phyloP scores from a whole-genome alignment of 1,140 invertebrate genomes.

The Pseudomyrmex concolor region DNA sequence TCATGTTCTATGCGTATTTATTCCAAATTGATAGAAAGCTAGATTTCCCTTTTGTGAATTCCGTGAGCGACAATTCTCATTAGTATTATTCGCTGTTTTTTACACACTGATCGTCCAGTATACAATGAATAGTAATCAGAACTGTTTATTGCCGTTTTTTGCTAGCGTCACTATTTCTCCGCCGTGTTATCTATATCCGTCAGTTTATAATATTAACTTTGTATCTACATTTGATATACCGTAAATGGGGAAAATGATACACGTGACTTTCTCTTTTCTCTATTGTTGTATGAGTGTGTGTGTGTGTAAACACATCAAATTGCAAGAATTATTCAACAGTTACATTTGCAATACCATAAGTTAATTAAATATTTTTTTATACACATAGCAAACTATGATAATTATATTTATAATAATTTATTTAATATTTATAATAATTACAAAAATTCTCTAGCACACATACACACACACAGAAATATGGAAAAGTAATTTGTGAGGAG shows the following conservation, averaged over 20 bases:
- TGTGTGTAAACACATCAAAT: background rate
- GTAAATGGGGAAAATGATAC: slow-evolving; percentile 33
- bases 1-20: background rate
- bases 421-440: too few relatives aligned
- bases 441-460: too few relatives aligned
- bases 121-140: slow-evolving; percentile 42
- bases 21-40: background rate
- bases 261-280: slow-evolving; percentile 18
- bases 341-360: too few relatives aligned
- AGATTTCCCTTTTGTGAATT: too few relatives aligned
- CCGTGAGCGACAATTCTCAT: slow-evolving; percentile 67
- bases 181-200: slow-evolving; percentile 30
- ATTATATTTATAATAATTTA: too few relatives aligned
- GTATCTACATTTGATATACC: slow-evolving; percentile 14
- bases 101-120: slow-evolving; percentile 48
- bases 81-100: slow-evolving; percentile 74
- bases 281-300: background rate
- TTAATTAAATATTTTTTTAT: background rate
- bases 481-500: background rate
- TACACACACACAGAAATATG: too few relatives aligned
- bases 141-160: slow-evolving; percentile 33
- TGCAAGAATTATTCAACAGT: slow-evolving; percentile 2
- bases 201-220: slow-evolving; percentile 36
- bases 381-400: too few relatives aligned
- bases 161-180: slow-evolving; percentile 22